phyloP scores from a whole-genome alignment of 2,797 vertebrate species.

The Acanthurus leucopareius region DNA sequence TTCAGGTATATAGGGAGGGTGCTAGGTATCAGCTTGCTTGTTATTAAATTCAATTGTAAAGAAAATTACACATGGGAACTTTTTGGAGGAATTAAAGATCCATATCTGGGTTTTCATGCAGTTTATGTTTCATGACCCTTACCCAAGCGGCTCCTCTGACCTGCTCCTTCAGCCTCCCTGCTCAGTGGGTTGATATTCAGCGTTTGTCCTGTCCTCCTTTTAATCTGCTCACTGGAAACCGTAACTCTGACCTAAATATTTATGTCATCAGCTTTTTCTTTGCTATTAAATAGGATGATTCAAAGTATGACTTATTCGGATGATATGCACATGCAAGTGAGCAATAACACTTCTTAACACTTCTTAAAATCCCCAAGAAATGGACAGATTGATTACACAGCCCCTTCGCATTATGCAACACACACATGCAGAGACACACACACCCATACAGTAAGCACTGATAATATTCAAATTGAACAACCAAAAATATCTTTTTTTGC shows the following conservation, averaged over 20 bases:
- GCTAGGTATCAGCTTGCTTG: not conserved
- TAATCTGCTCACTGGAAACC: slow-evolving; percentile 26
- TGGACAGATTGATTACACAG: slow-evolving; percentile 7
- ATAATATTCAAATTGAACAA: too few relatives aligned
- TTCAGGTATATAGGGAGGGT: not conserved
- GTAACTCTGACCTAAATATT: slow-evolving; percentile 30
- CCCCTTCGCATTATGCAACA: not conserved
- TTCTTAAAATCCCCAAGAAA: slow-evolving; percentile 1
- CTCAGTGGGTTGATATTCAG: slow-evolving; percentile 15
- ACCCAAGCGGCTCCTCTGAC: slow-evolving; percentile 30
- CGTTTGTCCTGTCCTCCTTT: slow-evolving; percentile 22
- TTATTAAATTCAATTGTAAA: not conserved
- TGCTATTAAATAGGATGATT: not conserved
- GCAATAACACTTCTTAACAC: not conserved
- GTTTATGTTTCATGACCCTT: slow-evolving; percentile 32
- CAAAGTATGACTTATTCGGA: not conserved
- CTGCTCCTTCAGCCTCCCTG: slow-evolving; percentile 33
- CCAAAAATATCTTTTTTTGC: too few relatives aligned
- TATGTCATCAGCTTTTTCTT: slow-evolving; percentile 17
- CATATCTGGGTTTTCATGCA: slow-evolving; percentile 9
- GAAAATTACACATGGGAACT: not conserved
- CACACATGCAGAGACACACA: not conserved
- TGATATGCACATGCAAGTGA: not conserved
- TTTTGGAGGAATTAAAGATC: not conserved
- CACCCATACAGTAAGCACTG: not conserved